Evolutionary conservation across 2,888 invertebrate genomes (phyloP).

Genomic region (Andrena chrysosceles): DNA sequence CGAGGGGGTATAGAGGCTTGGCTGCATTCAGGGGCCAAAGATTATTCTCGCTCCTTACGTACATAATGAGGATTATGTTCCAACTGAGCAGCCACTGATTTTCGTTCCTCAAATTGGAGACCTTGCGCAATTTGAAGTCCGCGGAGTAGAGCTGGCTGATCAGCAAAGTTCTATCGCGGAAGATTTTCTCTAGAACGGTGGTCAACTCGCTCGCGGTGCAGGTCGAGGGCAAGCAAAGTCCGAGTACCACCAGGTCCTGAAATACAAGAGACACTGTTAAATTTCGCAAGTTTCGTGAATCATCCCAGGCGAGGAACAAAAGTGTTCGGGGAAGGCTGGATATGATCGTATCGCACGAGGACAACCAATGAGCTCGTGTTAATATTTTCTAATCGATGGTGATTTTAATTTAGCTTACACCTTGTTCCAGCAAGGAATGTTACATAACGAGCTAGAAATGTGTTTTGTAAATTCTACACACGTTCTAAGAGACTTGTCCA

Average conservation of each 20-base stretch:
- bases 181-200: constrained; percentile 78
- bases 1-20: no score
- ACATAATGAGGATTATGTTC: constrained; percentile 82
- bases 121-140: constrained; percentile 79
- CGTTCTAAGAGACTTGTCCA: no score
- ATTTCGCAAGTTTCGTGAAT: no score
- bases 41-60: constrained; percentile 59
- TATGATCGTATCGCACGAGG: no score
- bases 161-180: constrained; percentile 78
- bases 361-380: not conserved
- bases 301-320: no score
- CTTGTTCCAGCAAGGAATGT: no score
- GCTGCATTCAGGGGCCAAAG: not conserved
- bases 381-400: not conserved
- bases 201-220: constrained; percentile 83
- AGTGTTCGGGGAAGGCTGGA: no score
- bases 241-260: constrained; percentile 86
- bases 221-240: constrained; percentile 86
- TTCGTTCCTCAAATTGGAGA: constrained; percentile 80
- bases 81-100: constrained; percentile 78
- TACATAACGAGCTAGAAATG: no score
- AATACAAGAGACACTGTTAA: constrained; percentile 40
- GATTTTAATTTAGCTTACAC: no score
- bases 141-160: constrained; percentile 81
- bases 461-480: no score